Evolutionary conservation across 2,113 vertebrate genomes (phyloP).

Genomic region (Pelodiscus sinensis): DNA sequence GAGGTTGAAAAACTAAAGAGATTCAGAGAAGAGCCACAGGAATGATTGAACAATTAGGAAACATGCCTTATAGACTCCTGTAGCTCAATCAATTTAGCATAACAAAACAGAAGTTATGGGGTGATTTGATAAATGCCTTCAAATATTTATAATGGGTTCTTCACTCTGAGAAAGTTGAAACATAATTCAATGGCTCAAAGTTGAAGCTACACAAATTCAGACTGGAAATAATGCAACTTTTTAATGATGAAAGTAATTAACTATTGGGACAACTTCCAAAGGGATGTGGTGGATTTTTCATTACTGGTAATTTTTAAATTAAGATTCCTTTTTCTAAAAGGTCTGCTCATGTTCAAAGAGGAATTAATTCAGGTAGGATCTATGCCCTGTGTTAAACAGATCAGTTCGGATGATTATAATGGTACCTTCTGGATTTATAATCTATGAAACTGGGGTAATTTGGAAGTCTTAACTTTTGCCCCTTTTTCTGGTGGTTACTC

Average conservation of each 20-base stretch:
- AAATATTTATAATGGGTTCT: background rate
- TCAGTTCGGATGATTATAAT: background rate
- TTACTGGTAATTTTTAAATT: background rate
- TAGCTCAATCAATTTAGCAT: background rate
- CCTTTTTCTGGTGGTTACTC: background rate
- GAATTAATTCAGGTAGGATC: background rate
- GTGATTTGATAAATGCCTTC: background rate
- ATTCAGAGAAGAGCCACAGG: background rate
- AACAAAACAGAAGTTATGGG: background rate
- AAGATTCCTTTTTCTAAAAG: background rate
- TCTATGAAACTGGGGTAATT: background rate
- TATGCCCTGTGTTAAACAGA: background rate
- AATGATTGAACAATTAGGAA: background rate
- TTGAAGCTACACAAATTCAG: background rate
- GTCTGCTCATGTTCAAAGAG: background rate
- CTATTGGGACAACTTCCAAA: background rate
- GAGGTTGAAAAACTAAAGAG: background rate
- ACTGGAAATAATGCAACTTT: background rate
- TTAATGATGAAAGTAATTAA: background rate
- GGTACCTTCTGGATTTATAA: background rate
- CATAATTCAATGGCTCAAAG: background rate
- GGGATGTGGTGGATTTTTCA: background rate
- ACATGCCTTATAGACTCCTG: background rate
- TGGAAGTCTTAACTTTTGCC: background rate
- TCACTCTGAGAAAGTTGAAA: background rate